phyloP scores from a whole-genome alignment of 2,113 vertebrate genomes.

The Lepidothrix coronata region DNA sequence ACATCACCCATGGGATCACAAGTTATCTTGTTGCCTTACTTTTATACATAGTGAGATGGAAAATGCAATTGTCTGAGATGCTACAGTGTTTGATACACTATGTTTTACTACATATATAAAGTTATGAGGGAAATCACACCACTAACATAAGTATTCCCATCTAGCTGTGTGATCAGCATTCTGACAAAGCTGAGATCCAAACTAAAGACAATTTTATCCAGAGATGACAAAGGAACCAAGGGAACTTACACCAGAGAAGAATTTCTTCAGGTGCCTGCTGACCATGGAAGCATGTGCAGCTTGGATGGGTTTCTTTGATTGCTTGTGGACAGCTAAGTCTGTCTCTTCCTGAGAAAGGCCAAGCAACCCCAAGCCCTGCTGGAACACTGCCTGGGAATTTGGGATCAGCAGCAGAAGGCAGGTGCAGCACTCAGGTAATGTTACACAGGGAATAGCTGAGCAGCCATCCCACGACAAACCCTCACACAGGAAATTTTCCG shows the following conservation, averaged over 20 bases:
- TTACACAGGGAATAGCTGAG: background rate
- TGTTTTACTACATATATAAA: background rate
- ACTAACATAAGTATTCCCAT: background rate
- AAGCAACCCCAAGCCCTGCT: background rate
- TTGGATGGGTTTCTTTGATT: background rate
- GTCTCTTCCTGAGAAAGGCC: background rate
- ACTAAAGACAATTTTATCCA: background rate
- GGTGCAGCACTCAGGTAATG: background rate
- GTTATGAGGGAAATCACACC: background rate
- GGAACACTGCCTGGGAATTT: background rate
- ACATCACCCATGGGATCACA: background rate
- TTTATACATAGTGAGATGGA: background rate
- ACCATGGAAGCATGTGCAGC: background rate
- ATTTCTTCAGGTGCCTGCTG: background rate
- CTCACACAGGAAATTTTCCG: rapidly evolving
- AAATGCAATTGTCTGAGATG: background rate
- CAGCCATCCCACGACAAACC: background rate
- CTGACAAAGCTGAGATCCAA: background rate
- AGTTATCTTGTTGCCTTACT: background rate
- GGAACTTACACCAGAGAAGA: background rate
- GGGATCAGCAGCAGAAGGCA: background rate
- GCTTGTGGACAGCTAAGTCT: background rate
- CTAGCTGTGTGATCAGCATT: background rate
- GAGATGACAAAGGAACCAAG: background rate
- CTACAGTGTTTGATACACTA: rapidly evolving